Conservation (phyloP, 2,888 invertebrate species). For the Phymatocera aterrima region DNA sequence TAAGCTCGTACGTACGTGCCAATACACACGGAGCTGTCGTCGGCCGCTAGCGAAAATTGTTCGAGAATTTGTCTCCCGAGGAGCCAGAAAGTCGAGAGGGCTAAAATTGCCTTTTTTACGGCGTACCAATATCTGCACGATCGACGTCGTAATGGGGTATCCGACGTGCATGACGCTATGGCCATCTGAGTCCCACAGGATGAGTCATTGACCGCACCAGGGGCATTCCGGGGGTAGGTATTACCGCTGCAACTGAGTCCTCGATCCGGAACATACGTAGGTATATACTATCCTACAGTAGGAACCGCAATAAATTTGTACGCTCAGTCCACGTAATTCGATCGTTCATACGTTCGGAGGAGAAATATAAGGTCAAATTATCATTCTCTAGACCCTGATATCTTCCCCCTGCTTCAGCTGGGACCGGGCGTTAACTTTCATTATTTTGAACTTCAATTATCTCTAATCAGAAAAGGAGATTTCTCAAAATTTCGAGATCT, state of each 20-base stretch:
- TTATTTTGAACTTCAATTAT: too few relatives aligned
- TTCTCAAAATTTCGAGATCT: too few relatives aligned
- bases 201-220: constrained; percentile 68
- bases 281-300: constrained; percentile 19
- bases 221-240: constrained; percentile 59
- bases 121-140: constrained; percentile 58
- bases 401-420: too few relatives aligned
- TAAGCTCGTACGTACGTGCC: too few relatives aligned
- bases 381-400: neutral
- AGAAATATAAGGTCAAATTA: constrained; percentile 1
- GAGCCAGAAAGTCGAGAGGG: neutral
- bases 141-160: constrained; percentile 65
- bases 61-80: neutral
- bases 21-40: neutral
- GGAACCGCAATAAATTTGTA: constrained; percentile 36
- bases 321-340: constrained; percentile 32
- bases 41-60: neutral
- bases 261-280: too few relatives aligned
- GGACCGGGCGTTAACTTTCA: too few relatives aligned
- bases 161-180: constrained; percentile 57
- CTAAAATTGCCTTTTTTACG: constrained; percentile 32
- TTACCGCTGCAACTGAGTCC: constrained; percentile 61
- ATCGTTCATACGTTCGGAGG: neutral
- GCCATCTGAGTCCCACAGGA: constrained; percentile 68
- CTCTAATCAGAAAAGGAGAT: too few relatives aligned